Evolutionary conservation across 2,797 vertebrate genomes (phyloP), one percentile per base, ranked within the genome.

Genomic region (Spinibarbus caldwelli): DNA sequence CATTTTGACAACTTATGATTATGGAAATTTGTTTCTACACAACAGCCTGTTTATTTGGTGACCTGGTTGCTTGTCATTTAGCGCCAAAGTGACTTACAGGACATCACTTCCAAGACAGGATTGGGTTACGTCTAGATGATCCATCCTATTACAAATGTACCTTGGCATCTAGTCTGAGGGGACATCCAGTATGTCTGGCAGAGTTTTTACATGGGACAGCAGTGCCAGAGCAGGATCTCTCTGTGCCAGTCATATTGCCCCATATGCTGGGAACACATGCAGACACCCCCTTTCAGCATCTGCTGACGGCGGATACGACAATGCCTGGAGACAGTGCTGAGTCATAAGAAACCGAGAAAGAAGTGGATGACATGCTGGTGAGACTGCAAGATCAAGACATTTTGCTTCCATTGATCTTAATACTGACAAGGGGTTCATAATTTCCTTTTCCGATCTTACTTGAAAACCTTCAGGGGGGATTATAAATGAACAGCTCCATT

Each of bases 221-320:
- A 43, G 76, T 90, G 89, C 73, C 86, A 88, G 85, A 59, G 79
- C 86, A 86, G 47, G 85, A 86, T 71, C 83, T 90, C 68, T 91
- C 81, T 90, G 89, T 87, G 87, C 81, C 85, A 88, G 80, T 62
- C 80, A 92, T 88, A 87, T 85, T 70, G 82, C 78, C 91, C 91
- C 90, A 90, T 93, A 91, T 92, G 93, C 83, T 83, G 47, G 83
- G 83, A 90, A 87, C n/a, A 47, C 83, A 91, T 87, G 88, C 91
- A 91, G 89, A 90, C 31, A 26, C 93, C 91, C 86, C 41, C 78
- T 59, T 82, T 86, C 82, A 68, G 91, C 91, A 91, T 95, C 91
- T 94, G 92, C 86, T 86, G 88, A 83, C 71, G 85, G 81, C 72
- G 89, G 85, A 88, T 82, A 43, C 80, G 72, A 68, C 83, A n/a